Conservation (phyloP, 2,888 invertebrate species). For the Tethea ocularis region DNA sequence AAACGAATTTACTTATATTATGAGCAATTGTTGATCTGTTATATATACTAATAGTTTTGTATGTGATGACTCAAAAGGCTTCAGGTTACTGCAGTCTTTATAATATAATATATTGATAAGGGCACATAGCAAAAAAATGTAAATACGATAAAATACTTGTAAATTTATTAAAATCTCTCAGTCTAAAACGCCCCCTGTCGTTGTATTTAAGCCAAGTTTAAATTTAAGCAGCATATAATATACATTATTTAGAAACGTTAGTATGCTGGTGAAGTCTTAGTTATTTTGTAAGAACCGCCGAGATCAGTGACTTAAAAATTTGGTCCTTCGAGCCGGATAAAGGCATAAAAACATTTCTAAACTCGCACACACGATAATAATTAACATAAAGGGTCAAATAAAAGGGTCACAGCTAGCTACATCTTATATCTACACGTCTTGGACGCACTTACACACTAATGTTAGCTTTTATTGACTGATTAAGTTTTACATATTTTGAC, state of each 20-base stretch:
- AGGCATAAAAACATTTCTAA: constrained; percentile 46
- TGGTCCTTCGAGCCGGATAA: constrained; percentile 56
- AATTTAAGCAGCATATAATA: background rate
- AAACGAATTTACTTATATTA: constrained; percentile 11
- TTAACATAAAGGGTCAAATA: constrained; percentile 38
- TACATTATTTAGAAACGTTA: background rate
- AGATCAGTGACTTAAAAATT: constrained; percentile 52
- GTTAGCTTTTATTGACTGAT: constrained; percentile 49
- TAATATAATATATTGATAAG: background rate
- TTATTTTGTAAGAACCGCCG: constrained; percentile 21
- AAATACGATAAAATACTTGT: constrained; percentile 7
- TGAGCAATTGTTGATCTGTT: constrained; percentile 26
- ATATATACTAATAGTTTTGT: constrained; percentile 6
- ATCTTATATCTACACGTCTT: constrained; percentile 59
- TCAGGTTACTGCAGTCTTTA: constrained; percentile 6
- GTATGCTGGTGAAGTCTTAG: background rate
- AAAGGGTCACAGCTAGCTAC: constrained; percentile 34
- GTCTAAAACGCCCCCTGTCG: constrained; percentile 8
- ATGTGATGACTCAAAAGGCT: background rate
- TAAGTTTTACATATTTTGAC: constrained; percentile 24
- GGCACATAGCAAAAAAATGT: constrained; percentile 1
- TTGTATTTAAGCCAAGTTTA: constrained; percentile 7
- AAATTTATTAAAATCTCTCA: constrained; percentile 5
- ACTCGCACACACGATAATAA: constrained; percentile 42
- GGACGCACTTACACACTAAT: constrained; percentile 60